Evolutionary conservation across 2,797 vertebrate genomes (phyloP), one percentile per base, ranked within the genome.

Genomic region (Acestrorhynchus altus): DNA sequence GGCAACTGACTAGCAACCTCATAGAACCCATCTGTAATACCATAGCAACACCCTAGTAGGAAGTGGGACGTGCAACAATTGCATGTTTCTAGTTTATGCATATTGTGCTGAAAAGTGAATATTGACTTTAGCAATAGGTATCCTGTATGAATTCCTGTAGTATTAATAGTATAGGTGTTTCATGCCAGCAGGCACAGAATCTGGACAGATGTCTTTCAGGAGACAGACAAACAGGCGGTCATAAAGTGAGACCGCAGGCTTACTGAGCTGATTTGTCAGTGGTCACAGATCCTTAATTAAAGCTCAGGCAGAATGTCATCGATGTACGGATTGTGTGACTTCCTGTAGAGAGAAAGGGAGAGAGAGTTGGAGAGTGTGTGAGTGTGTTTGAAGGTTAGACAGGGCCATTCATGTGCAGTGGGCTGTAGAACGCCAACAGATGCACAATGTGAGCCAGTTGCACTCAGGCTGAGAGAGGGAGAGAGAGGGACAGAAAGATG

Each of bases 351-450:
- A 70, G 60, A 49, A 51, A 15, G 24, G 39, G 42, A 24, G 51
- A 28, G 59, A 39, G 44, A 64, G 66, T 35, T 24, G 70, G n/a
- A 18, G 22, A 61, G 42, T 39, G 72, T 67, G 61, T 52, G 71
- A 64, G 49, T 46, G 90, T 85, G 88, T 88, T 89, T 91, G 82
- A 88, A 88, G 86, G 92, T 90, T 90, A 90, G 88, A 90, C 90
- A 82, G 88, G 86, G 88, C 92, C 89, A 90, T 91, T 93, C 91
- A 89, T 92, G 92, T 90, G 90, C 91, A 92, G 81, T 86, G 90
- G 91, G 90, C 88, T 92, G 91, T 92, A 89, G 90, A 92, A 87
- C 90, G 90, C 90, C 86, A 84, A 88, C 92, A 92, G 90, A 92
- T 91, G 77, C 89, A 91, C 90, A 89, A 90, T 91, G 92, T 90